Evolutionary conservation across 2,888 invertebrate genomes (phyloP).

Genomic region (Melieria picta): DNA sequence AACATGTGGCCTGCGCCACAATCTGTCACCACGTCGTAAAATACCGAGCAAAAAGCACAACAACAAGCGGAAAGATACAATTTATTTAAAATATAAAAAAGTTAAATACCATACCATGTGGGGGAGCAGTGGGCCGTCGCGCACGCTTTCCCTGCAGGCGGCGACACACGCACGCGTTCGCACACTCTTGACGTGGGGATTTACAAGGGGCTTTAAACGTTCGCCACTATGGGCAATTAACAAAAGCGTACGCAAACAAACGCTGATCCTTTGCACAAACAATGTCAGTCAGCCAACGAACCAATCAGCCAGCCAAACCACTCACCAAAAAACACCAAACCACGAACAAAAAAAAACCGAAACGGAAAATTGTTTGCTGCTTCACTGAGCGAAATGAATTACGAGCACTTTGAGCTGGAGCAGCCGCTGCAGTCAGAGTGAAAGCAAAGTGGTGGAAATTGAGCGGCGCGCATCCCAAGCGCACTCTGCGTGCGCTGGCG

Average conservation of each 20-base stretch:
- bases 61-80: constrained; percentile 16
- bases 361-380: too few relatives aligned
- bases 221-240: constrained; percentile 63
- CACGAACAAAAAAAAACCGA: background rate
- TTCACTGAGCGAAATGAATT: background rate
- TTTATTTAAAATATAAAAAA: constrained; percentile 40
- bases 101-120: constrained; percentile 35
- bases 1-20: background rate
- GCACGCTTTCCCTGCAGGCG: constrained; percentile 9
- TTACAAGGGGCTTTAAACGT: constrained; percentile 60
- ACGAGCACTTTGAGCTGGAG: background rate
- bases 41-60: constrained; percentile 28
- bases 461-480: too few relatives aligned
- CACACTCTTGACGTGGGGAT: constrained; percentile 44
- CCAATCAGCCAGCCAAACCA: constrained; percentile 1
- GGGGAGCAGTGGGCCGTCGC: constrained; percentile 13
- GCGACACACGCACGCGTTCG: constrained; percentile 9
- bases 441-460: background rate
- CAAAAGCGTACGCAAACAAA: constrained; percentile 59
- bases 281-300: constrained; percentile 36
- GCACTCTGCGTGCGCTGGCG: background rate
- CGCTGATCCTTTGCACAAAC: constrained; percentile 63
- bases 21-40: constrained; percentile 3
- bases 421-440: background rate
- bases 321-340: background rate